Conservation (phyloP, 2,888 invertebrate species). For the Ethmia dodecea region DNA sequence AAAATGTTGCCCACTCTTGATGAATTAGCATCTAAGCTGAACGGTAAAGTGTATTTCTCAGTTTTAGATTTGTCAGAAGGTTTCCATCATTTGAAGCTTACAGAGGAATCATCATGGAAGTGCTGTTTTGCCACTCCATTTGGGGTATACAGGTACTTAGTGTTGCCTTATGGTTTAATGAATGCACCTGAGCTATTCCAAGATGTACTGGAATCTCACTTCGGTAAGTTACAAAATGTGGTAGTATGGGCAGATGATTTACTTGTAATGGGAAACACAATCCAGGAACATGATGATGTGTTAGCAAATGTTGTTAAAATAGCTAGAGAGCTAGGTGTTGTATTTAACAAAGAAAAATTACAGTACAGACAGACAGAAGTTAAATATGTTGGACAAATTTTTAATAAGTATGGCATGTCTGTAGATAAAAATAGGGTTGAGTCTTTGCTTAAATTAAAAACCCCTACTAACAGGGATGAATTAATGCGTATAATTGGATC, state of each 20-base stretch:
- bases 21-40: constrained; percentile 12
- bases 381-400: constrained; percentile 15
- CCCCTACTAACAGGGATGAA: constrained; percentile 11
- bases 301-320: constrained; percentile 6
- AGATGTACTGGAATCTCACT: constrained; percentile 7
- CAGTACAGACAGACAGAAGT: constrained; percentile 14
- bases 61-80: constrained; percentile 17
- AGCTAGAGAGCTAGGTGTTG: constrained; percentile 7
- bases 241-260: constrained; percentile 9
- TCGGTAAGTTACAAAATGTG: constrained; percentile 8
- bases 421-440: constrained; percentile 12
- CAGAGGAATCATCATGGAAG: constrained; percentile 13
- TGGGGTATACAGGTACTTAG: constrained; percentile 15
- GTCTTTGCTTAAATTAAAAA: constrained; percentile 11
- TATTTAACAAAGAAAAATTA: constrained; percentile 17
- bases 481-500: constrained; percentile 13
- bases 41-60: constrained; percentile 13
- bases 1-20: constrained; percentile 15
- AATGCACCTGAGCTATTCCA: constrained; percentile 18
- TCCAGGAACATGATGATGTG: constrained; percentile 6
- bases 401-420: constrained; percentile 12
- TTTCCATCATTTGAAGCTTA: constrained; percentile 13
- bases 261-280: constrained; percentile 8
- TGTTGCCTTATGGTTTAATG: constrained; percentile 14
- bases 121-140: constrained; percentile 17